Evolutionary conservation across 2,797 vertebrate genomes (phyloP), one percentile per base, ranked within the genome.

Genomic region (Hydrophis major): DNA sequence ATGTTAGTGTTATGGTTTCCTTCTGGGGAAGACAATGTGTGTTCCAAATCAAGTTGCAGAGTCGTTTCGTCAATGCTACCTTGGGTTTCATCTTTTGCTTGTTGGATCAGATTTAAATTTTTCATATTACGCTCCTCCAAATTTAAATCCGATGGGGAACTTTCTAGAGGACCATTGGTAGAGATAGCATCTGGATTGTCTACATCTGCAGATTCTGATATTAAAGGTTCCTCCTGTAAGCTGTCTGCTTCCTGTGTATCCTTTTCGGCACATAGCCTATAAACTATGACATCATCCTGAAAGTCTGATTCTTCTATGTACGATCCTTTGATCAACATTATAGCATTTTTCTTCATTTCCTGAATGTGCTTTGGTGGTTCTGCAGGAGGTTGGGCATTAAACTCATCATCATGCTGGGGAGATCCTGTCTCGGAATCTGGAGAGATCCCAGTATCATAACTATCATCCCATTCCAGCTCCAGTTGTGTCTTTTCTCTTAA

Each of bases 401-500:
- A 12, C 5, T 95, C 94, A 32, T 96, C 96, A 0, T 55, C 92
- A 0, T 89, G 94, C 22, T 94, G 98, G 0, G 92, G 96, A 25
- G 96, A 97, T 90, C 96, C 96, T 61, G 60, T 88, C 28, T 97
- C 96, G 0, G 96, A 97, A 61, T 98, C 98, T 0, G 97, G 97
- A 16, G 97, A 97, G 96, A 98, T 98, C 2, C 98, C 97, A 0
- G 98, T 98, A 42, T 99, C 99, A 0, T 99, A 99, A 94, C 98
- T 99, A 63, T 99, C 98, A 13, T 99, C 99, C 99, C 99, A 99
- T 97, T 99, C 99, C 94, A 99, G 97, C 90, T 99, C 99, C n/a
- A 98, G 91, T 90, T 98, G 98, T 89, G 95, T 94, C 92, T 96
- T 98, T 93, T 98, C 97, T 83, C 97, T 93, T 0, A 95, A 12